Evolutionary conservation across 2,797 vertebrate genomes (phyloP).

Genomic region (Melanotaenia boesemani): DNA sequence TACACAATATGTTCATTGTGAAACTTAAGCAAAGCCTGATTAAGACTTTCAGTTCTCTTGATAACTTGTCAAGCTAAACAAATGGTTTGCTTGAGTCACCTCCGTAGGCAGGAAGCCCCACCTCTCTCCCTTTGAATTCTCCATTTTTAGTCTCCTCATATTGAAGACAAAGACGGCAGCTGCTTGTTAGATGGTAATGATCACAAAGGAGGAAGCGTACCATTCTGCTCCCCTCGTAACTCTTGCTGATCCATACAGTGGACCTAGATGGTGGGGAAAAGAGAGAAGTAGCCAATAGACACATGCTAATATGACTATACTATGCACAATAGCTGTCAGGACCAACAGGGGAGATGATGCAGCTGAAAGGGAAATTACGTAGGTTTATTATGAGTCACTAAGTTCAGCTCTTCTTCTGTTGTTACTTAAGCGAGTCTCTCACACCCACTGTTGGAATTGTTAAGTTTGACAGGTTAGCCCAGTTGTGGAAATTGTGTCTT

Average conservation of each 20-base stretch:
- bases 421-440: slow-evolving; percentile 7
- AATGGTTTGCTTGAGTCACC: slow-evolving; percentile 31
- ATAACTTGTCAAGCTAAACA: slow-evolving; percentile 16
- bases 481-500: slow-evolving; percentile 27
- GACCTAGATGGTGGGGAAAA: slow-evolving; percentile 19
- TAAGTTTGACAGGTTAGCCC: slow-evolving; percentile 32
- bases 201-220: slow-evolving; percentile 16
- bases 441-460: slow-evolving; percentile 38
- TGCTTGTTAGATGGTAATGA: slow-evolving; percentile 26
- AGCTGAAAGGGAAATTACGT: slow-evolving; percentile 18
- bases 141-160: slow-evolving; percentile 29
- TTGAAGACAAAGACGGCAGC: slow-evolving; percentile 17
- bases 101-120: slow-evolving; percentile 13
- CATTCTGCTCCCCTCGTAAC: slow-evolving; percentile 18
- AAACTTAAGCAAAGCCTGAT: slow-evolving; percentile 54
- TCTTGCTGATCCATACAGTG: slow-evolving; percentile 17
- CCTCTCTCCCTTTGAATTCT: slow-evolving; percentile 10
- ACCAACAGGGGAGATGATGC: slow-evolving; percentile 42
- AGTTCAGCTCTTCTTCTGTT: slow-evolving; percentile 24
- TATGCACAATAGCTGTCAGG: slow-evolving; percentile 61
- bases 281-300: slow-evolving; percentile 24
- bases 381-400: slow-evolving; percentile 35
- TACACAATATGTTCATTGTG: slow-evolving; percentile 44
- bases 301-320: slow-evolving; percentile 58
- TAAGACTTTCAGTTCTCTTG: slow-evolving; percentile 35